Conservation (phyloP, 2,113 vertebrate genomes). For the Plecturocebus donacophilus region DNA sequence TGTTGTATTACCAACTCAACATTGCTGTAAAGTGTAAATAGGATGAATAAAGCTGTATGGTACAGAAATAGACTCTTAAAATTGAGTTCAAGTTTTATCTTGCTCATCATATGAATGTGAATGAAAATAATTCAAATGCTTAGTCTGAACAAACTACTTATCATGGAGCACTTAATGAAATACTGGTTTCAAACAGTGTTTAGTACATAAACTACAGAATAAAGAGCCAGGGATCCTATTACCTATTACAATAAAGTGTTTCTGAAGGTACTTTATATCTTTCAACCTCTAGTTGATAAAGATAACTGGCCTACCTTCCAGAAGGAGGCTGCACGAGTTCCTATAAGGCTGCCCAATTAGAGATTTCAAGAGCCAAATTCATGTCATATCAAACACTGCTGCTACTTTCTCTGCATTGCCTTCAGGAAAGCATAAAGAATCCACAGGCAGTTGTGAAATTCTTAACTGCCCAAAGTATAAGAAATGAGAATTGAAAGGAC, state of each 20-base stretch:
- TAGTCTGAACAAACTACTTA: slow-evolving; percentile 51
- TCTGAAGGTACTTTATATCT: slow-evolving; percentile 5
- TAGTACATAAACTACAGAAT: slow-evolving; percentile 1
- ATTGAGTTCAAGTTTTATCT: slow-evolving; percentile 49
- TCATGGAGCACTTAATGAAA: neutral
- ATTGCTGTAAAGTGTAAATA: neutral
- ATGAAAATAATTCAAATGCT: slow-evolving; percentile 49
- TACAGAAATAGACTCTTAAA: slow-evolving; percentile 20
- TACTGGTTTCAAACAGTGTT: slow-evolving; percentile 1
- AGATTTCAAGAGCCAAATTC: neutral
- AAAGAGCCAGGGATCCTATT: slow-evolving; percentile 8
- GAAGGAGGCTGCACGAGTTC: neutral
- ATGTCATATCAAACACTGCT: neutral
- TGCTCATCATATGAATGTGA: slow-evolving; percentile 36
- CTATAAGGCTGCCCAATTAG: neutral
- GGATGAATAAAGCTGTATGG: neutral
- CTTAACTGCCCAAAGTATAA: neutral
- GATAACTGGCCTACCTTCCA: neutral
- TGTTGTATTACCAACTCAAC: neutral
- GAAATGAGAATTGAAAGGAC: neutral
- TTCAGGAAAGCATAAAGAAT: neutral
- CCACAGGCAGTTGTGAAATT: neutral
- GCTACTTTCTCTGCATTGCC: neutral
- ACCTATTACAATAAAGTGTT: neutral
- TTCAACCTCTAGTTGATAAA: neutral